phyloP scores from a whole-genome alignment of 1,140 invertebrate genomes.

The Diorhabda sublineata region DNA sequence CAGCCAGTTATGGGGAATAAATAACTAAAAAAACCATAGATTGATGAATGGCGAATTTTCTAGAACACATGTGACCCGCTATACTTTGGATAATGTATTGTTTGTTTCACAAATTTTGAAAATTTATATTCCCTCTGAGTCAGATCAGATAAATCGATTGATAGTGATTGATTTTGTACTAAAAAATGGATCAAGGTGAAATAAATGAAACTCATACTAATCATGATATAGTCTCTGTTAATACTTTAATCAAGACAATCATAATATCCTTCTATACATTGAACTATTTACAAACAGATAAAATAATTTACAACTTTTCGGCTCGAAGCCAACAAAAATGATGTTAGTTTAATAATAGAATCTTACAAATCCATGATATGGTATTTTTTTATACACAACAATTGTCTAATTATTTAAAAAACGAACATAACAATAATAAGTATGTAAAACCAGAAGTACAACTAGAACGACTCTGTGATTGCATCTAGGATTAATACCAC shows the following conservation, averaged over 20 bases:
- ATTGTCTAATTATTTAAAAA: constrained; percentile 38
- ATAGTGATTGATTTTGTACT: too few species aligned
- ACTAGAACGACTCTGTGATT: constrained; percentile 22
- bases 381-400: constrained; percentile 46
- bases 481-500: background rate
- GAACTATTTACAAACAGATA: constrained; percentile 48
- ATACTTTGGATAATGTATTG: too few species aligned
- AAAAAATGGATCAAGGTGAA: too few species aligned
- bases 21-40: too few species aligned
- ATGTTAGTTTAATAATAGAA: constrained; percentile 40
- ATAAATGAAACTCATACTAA: constrained; percentile 8
- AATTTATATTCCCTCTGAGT: too few species aligned
- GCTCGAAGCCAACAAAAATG: constrained; percentile 41
- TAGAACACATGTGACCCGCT: too few species aligned
- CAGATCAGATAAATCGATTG: too few species aligned
- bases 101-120: too few species aligned
- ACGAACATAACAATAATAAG: constrained; percentile 37
- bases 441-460: constrained; percentile 30
- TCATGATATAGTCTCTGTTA: constrained; percentile 38
- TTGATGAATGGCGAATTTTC: too few species aligned
- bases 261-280: constrained; percentile 49
- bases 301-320: constrained; percentile 44
- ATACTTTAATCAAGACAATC: constrained; percentile 49
- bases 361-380: constrained; percentile 46
- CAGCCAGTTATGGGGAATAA: too few species aligned